Evolutionary conservation across 2,113 vertebrate species (phyloP).

Genomic region (Rhea pennata): DNA sequence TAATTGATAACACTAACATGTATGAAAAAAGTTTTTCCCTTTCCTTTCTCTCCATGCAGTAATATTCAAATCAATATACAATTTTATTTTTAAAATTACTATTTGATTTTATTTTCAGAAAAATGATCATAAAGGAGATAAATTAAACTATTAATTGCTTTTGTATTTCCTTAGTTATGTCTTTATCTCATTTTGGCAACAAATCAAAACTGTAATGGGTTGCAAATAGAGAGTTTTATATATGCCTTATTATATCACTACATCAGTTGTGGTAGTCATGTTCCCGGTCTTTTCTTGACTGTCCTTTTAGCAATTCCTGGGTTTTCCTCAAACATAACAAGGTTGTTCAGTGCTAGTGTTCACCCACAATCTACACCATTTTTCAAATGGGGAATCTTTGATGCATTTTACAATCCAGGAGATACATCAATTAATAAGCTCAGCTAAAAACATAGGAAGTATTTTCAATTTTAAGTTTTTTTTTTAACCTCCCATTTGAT

Average conservation of each 20-base stretch:
- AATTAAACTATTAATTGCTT: background rate
- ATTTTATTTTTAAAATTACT: background rate
- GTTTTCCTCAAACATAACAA: background rate
- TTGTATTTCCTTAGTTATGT: background rate
- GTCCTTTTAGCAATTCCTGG: background rate
- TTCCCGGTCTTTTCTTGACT: slow-evolving; percentile 37
- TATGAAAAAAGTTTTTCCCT: background rate
- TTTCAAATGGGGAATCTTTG: background rate
- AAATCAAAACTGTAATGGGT: background rate
- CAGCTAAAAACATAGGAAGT: background rate
- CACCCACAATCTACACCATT: background rate
- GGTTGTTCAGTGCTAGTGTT: slow-evolving; percentile 7
- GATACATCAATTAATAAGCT: background rate
- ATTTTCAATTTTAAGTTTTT: background rate
- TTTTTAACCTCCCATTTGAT: background rate
- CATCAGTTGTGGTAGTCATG: background rate
- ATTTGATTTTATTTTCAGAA: slow-evolving; percentile 8
- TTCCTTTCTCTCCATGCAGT: background rate
- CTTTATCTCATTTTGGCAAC: background rate
- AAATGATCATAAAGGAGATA: background rate
- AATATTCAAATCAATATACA: background rate
- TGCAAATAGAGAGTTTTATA: background rate
- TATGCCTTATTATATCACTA: background rate
- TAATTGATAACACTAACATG: background rate
- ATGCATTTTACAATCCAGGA: background rate